Evolutionary conservation across 2,113 vertebrate genomes (phyloP).

Genomic region (Rhagologus leucostigma): DNA sequence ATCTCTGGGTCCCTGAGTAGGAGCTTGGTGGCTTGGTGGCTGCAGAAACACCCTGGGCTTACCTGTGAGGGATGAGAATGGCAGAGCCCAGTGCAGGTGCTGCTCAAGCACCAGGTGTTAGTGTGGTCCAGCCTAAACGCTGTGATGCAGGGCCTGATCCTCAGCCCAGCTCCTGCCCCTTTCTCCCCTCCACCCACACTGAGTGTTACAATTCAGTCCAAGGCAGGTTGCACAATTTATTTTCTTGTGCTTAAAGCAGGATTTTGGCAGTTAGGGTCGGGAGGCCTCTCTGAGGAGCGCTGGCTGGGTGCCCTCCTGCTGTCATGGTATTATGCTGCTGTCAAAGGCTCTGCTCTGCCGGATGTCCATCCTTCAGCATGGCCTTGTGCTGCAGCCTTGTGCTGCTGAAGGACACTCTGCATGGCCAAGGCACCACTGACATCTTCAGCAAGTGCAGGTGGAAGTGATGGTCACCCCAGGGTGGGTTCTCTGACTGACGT

Average conservation of each 20-base stretch:
- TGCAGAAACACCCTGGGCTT: not conserved
- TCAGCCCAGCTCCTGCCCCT: not conserved
- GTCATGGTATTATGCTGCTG: not conserved
- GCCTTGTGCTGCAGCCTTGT: not conserved
- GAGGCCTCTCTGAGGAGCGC: constrained; percentile 46
- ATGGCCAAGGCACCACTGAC: not conserved
- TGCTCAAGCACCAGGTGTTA: not conserved
- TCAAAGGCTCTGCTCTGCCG: not conserved
- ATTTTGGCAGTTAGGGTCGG: constrained; percentile 37
- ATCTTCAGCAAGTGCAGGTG: not conserved
- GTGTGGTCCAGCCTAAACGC: not conserved
- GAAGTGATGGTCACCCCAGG: not conserved
- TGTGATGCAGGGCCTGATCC: not conserved
- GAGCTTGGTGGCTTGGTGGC: not conserved
- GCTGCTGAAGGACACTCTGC: not conserved
- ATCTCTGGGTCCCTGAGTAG: not conserved
- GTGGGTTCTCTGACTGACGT: not conserved
- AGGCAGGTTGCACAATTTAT: constrained; percentile 56
- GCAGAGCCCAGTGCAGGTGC: not conserved
- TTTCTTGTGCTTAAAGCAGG: constrained; percentile 31
- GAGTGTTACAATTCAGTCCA: not conserved
- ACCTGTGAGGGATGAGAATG: not conserved
- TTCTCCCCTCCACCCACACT: not conserved
- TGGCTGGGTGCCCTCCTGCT: not conserved
- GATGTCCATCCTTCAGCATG: not conserved